Conservation (phyloP, 2,888 invertebrate genomes). For the Auanema sp. region DNA sequence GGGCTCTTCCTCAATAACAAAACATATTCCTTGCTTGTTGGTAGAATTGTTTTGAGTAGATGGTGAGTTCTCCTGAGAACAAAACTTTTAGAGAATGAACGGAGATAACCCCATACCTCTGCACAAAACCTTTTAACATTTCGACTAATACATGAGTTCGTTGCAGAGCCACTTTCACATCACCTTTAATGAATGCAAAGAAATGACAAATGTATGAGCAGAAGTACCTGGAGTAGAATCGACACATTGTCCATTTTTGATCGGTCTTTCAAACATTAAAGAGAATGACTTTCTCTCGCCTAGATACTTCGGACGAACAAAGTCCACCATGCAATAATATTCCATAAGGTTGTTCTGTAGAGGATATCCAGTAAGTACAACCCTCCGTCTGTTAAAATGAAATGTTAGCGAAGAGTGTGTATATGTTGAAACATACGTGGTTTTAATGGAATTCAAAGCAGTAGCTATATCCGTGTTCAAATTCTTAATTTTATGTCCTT, state of each 20-base stretch:
- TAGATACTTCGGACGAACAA: slow-evolving; percentile 93
- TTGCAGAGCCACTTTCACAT: slow-evolving; percentile 89
- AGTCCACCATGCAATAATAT: slow-evolving; percentile 73
- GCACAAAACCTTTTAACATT: slow-evolving; percentile 90
- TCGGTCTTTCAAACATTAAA: slow-evolving; percentile 97
- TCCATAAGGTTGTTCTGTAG: slow-evolving; percentile 91
- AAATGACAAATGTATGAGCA: neutral
- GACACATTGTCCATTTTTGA: slow-evolving; percentile 95
- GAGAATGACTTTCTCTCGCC: slow-evolving; percentile 89
- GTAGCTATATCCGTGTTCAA: slow-evolving; percentile 93
- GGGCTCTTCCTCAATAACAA: slow-evolving; percentile 84
- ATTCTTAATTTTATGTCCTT: slow-evolving; percentile 96
- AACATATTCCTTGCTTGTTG: slow-evolving; percentile 92
- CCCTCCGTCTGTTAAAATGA: slow-evolving; percentile 75
- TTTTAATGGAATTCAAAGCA: slow-evolving; percentile 89
- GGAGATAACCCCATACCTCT: slow-evolving; percentile 71
- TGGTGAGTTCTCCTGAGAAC: slow-evolving; percentile 80
- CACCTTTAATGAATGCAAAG: slow-evolving; percentile 69
- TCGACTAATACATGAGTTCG: slow-evolving; percentile 93
- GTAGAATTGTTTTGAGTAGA: slow-evolving; percentile 86
- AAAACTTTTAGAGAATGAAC: neutral
- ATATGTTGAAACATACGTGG: slow-evolving; percentile 68
- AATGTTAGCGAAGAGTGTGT: slow-evolving; percentile 3
- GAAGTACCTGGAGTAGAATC: slow-evolving; percentile 79
- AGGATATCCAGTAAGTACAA: slow-evolving; percentile 96